Percentiles rank a stretch among this genome's conserved stretches.
Conservation (phyloP, 1,140 invertebrate species). For the Laupala kohalensis region DNA sequence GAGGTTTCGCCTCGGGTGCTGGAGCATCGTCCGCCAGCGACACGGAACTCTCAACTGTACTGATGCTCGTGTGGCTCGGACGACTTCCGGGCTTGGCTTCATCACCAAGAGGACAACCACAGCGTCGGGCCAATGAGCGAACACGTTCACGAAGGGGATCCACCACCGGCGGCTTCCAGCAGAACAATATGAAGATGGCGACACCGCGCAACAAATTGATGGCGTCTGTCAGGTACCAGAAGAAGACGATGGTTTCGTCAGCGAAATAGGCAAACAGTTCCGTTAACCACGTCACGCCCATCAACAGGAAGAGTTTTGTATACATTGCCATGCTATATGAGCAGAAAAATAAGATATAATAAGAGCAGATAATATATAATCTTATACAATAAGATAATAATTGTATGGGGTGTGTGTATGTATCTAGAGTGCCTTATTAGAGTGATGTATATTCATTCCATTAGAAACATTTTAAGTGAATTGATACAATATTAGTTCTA, state of each 20-base stretch:
- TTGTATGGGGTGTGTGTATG: too few relatives aligned
- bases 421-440: too few relatives aligned
- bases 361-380: too few relatives aligned
- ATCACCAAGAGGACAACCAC: neutral
- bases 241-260: conserved; percentile 17
- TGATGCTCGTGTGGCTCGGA: neutral
- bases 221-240: conserved; percentile 28
- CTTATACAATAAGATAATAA: too few relatives aligned
- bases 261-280: conserved; percentile 28
- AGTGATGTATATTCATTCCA: too few relatives aligned
- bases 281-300: conserved; percentile 30
- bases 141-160: neutral
- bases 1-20: too few relatives aligned
- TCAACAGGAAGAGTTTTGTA: conserved; percentile 30
- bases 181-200: conserved; percentile 31
- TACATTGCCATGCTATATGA: conserved; percentile 26
- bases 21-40: neutral
- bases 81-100: too few relatives aligned
- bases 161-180: conserved; percentile 23
- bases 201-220: conserved; percentile 29
- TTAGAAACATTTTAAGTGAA: too few relatives aligned
- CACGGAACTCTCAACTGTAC: neutral
- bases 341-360: too few relatives aligned
- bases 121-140: neutral
- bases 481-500: too few relatives aligned